Evolutionary conservation across 1,140 invertebrate species (phyloP).

Genomic region (Ericerus pela): DNA sequence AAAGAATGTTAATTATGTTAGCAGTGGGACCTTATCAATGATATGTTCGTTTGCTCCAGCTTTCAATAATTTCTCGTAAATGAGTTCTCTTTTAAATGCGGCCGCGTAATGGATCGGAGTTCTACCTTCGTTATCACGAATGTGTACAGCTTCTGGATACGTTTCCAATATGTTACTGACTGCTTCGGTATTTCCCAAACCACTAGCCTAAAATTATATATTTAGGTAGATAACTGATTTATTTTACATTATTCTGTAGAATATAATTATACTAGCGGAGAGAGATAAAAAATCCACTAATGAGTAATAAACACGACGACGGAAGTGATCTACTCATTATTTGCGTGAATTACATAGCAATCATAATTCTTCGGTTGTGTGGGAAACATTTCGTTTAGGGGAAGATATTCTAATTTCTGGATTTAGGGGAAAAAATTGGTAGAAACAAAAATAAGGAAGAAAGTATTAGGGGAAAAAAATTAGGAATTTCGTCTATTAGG

Average conservation of each 20-base stretch:
- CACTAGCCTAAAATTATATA: conserved; percentile 48
- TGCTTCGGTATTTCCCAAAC: conserved; percentile 54
- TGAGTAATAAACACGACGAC: too few species aligned
- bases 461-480: too few species aligned
- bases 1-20: neutral
- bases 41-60: conserved; percentile 61
- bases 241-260: neutral
- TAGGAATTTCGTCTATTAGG: too few species aligned
- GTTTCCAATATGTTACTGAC: conserved; percentile 54
- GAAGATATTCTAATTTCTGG: too few species aligned
- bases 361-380: too few species aligned
- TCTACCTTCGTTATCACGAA: conserved; percentile 62
- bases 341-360: too few species aligned
- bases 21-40: conserved; percentile 53
- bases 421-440: too few species aligned
- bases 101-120: conserved; percentile 85
- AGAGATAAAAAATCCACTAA: too few species aligned
- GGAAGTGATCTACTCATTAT: too few species aligned
- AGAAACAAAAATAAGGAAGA: too few species aligned
- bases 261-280: neutral
- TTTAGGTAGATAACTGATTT: neutral
- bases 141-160: conserved; percentile 48
- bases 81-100: conserved; percentile 48
- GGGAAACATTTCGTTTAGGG: too few species aligned
- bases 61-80: conserved; percentile 55